Evolutionary conservation across 2,888 invertebrate species (phyloP), one percentile per base, ranked within the genome.

Genomic region (Drosophila cognata): DNA sequence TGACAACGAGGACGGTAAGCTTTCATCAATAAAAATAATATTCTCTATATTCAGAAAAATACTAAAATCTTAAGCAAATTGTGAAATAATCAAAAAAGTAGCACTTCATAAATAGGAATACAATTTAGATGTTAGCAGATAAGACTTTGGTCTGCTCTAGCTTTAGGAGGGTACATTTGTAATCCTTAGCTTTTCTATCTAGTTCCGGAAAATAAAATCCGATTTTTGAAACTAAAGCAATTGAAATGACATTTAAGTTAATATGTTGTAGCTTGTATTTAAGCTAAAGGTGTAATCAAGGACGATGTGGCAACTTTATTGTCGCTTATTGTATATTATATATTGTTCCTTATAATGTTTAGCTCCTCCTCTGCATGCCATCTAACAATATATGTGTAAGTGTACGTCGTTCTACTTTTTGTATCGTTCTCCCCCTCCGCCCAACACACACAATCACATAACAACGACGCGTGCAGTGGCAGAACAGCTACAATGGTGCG

Each of bases 1-100:
- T 46, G 21, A 13, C 21, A 21, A 21, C 13, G 65, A 51, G 13
- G 50, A 56, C 13, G 56, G 76, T 75, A 28, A 61, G 61, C 16
- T 56, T 43, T 57, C 1, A 18, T 28, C n/a, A n/a, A 33, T 13
- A 33, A n/a, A 33, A 16, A 50, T n/a, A 13, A 31, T 5, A 28
- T 21, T 21, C 13, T 46, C 2, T 46, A 4, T 16, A 46, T 8
- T 7, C 25, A 25, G 16, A 25, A 46, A 25, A 25, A 2, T 25
- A 16, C 25, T 46, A 25, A 25, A 46, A 16, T 16, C 13, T 46
- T 16, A 1, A 16, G 13, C 46, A 25, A 16, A 7, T 25, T 25
- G 21, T 18, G 25, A 25, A 46, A 25, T 46, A 7, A 46, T 46
- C 8, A 21, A 43, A 21, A 21, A 21, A 11, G 11, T 21, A 21